Evolutionary conservation across 2,113 vertebrate genomes (phyloP), one percentile per base, ranked within the genome.

Genomic region (Pachycephala philippinensis): DNA sequence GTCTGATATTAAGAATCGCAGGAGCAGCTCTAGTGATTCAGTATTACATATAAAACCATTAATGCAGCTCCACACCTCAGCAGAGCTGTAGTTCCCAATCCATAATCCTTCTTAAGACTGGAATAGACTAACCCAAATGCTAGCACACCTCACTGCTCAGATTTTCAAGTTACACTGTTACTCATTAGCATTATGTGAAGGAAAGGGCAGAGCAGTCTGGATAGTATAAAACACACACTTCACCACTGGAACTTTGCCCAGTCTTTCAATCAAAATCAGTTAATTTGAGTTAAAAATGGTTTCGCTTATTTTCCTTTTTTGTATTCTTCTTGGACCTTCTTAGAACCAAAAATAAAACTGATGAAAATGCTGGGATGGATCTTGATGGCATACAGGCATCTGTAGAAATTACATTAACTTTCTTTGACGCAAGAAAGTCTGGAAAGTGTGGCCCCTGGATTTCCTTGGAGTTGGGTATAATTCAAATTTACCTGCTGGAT

Each of bases 41-140:
- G 27, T 63, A 49, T 90, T 84, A 33, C 31, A 20, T 37, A 47
- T 56, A 45, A 92, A 94, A 64, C 27, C 56, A 80, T 92, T 92
- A 94, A 93, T 95, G 93, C 95, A 71, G 9, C 47, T 88, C 47
- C 87, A 84, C 79, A 90, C 56, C 57, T 93, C 83, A 92, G 88
- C 0, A 86, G 75, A 84, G 24, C 68, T 81, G 52, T 30, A 92
- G 79, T 81, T 93, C 56, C 90, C 64, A 70, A 40, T 64, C 86
- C 0, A 0, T 96, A 93, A 96, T 93, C 85, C 79, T 90, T 76
- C 50, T 86, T 81, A 92, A 96, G 57, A 37, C 91, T 84, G 59
- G 60, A 59, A 77, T 53, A 94, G 56, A 90, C 85, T 90, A 88
- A 92, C 71, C 44, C 54, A 81, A 94, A 75, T 0, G 9, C 3